These are phyloP conservation scores for Cryptus armator DNA, from an alignment of 2,888 invertebrate genomes.

Conservation along the genomic window DNA sequence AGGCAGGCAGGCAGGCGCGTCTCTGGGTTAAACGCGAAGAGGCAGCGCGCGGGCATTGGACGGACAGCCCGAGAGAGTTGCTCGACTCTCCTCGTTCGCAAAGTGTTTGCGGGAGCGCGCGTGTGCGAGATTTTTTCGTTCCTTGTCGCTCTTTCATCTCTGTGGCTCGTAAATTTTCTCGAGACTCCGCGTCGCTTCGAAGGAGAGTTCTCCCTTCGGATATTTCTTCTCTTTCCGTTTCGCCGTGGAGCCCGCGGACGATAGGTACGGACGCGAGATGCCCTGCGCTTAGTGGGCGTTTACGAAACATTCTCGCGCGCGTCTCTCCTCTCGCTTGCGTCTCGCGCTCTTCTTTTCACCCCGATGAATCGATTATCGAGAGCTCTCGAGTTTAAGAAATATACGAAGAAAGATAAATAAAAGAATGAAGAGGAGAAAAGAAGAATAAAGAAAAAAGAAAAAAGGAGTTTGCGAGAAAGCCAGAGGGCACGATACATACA, in stretches of 20 bases:
- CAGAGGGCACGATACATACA: slow-evolving; percentile 64
- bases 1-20: neutral
- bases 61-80: neutral
- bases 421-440: slow-evolving; percentile 22
- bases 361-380: slow-evolving; percentile 65
- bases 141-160: neutral
- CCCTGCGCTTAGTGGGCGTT: slow-evolving; percentile 55
- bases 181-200: slow-evolving; percentile 30
- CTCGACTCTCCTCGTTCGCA: neutral
- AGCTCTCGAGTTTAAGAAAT: slow-evolving; percentile 10
- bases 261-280: neutral
- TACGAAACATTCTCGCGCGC: slow-evolving; percentile 39
- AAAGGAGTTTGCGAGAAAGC: slow-evolving; percentile 55
- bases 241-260: neutral
- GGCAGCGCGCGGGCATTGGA: slow-evolving; percentile 9
- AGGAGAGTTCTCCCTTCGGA: neutral
- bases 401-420: slow-evolving; percentile 14
- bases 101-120: slow-evolving; percentile 1
- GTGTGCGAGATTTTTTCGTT: slow-evolving; percentile 3
- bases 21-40: neutral
- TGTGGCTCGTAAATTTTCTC: slow-evolving; percentile 31
- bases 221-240: neutral
- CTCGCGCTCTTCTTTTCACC: slow-evolving; percentile 17
- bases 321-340: neutral
- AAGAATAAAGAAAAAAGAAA: slow-evolving; percentile 17